These are phyloP conservation scores for Tetranychus piercei DNA, from an alignment of 2,888 invertebrate species.

Conservation along the genomic window DNA sequence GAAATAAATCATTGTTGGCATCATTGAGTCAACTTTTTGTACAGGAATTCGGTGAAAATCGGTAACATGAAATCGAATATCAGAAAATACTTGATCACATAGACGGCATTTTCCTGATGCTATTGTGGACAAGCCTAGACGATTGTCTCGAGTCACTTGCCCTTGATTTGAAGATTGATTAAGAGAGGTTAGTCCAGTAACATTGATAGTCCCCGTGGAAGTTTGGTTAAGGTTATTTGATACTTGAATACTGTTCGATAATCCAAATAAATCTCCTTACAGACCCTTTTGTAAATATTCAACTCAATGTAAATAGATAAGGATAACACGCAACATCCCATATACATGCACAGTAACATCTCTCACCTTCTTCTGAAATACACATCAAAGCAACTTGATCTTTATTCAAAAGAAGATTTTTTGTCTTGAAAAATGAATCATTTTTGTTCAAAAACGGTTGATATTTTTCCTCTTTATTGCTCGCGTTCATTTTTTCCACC, in stretches of 20 bases:
- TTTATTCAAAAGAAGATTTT: no score
- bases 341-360: no score
- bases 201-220: neutral
- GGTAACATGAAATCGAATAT: constrained; percentile 3
- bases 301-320: no score
- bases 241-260: constrained; percentile 16
- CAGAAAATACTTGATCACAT: constrained; percentile 7
- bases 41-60: constrained; percentile 10
- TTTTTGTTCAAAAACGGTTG: neutral
- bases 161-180: no score
- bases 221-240: neutral
- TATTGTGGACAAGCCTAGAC: neutral
- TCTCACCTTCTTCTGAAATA: no score
- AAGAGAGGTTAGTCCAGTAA: neutral
- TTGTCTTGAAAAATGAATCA: neutral
- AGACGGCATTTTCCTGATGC: constrained; percentile 3
- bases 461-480: neutral
- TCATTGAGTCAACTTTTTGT: neutral
- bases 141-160: no score
- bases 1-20: neutral
- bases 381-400: no score
- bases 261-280: constrained; percentile 22
- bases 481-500: neutral
- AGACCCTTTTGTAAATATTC: constrained; percentile 12
- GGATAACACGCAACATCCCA: no score